These are phyloP conservation scores for Agrotis ipsilon DNA, from an alignment of 2,888 invertebrate species.

Conservation along the genomic window DNA sequence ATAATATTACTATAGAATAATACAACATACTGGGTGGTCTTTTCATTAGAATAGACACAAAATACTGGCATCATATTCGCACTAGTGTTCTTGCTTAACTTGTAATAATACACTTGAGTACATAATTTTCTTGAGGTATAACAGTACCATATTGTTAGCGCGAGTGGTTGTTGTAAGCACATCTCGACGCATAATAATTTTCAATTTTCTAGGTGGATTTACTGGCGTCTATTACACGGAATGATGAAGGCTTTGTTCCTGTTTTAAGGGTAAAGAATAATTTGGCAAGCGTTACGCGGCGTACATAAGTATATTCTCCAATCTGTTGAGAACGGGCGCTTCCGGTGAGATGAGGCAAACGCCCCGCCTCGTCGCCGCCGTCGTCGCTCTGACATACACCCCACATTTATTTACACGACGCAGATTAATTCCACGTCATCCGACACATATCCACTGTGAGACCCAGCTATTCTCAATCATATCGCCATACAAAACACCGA, in stretches of 20 bases:
- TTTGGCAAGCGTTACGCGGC: slow-evolving; percentile 73
- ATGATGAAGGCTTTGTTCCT: slow-evolving; percentile 76
- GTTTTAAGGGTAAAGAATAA: slow-evolving; percentile 76
- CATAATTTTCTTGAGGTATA: slow-evolving; percentile 31
- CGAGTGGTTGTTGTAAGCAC: slow-evolving; percentile 47
- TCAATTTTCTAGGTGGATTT: slow-evolving; percentile 74
- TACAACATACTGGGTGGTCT: neutral
- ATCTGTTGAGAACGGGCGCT: slow-evolving; percentile 74
- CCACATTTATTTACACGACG: slow-evolving; percentile 87
- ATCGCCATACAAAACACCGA: slow-evolving; percentile 72
- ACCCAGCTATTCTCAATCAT: slow-evolving; percentile 77
- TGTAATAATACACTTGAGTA: slow-evolving; percentile 22
- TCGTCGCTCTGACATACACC: slow-evolving; percentile 79
- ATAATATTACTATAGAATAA: neutral
- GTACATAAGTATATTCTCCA: slow-evolving; percentile 69
- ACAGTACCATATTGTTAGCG: slow-evolving; percentile 26
- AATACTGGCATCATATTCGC: neutral
- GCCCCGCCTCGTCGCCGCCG: slow-evolving; percentile 72
- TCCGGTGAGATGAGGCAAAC: slow-evolving; percentile 68
- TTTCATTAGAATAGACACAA: neutral
- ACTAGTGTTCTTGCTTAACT: neutral
- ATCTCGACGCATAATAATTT: slow-evolving; percentile 69
- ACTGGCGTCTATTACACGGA: slow-evolving; percentile 70
- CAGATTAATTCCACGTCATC: slow-evolving; percentile 87
- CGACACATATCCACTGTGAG: slow-evolving; percentile 80